Conservation (phyloP, 2,888 invertebrate species). For the Harpagoxenus sublaevis region DNA sequence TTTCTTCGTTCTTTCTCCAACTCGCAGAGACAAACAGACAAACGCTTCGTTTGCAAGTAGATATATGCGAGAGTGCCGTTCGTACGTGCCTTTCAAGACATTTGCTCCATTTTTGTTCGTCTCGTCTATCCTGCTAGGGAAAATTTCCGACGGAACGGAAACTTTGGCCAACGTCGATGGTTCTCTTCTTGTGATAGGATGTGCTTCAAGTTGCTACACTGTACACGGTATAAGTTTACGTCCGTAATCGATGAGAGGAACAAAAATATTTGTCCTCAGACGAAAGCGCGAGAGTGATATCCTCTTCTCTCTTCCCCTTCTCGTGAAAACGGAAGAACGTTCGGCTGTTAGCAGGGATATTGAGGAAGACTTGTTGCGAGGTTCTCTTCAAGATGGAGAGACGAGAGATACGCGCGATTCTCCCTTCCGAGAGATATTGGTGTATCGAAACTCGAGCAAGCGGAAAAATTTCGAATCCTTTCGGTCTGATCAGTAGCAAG, state of each 20-base stretch:
- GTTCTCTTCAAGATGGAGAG: background rate
- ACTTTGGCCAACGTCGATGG: background rate
- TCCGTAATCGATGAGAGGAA: constrained; percentile 17
- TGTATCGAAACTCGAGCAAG: background rate
- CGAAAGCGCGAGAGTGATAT: background rate
- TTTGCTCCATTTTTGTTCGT: background rate
- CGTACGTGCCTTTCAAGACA: background rate
- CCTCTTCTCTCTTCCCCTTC: too few species aligned
- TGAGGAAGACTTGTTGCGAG: constrained; percentile 23
- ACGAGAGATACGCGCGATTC: background rate
- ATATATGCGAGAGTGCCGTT: background rate
- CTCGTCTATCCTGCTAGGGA: too few species aligned
- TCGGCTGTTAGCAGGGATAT: background rate
- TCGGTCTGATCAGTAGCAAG: constrained; percentile 23
- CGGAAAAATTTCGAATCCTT: constrained; percentile 13
- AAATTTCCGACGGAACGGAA: background rate
- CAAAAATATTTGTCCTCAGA: constrained; percentile 36
- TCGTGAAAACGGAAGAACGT: constrained; percentile 19
- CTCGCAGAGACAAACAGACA: background rate
- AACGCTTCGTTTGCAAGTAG: background rate
- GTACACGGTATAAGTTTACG: constrained; percentile 21
- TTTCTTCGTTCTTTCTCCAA: background rate
- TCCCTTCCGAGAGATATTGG: background rate
- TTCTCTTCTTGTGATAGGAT: background rate
- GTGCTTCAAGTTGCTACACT: background rate